Percentiles rank a stretch among this genome's conserved stretches.
These are phyloP conservation scores for Garrulus glandarius DNA, from an alignment of 2,797 vertebrate genomes.

Conservation along the genomic window DNA sequence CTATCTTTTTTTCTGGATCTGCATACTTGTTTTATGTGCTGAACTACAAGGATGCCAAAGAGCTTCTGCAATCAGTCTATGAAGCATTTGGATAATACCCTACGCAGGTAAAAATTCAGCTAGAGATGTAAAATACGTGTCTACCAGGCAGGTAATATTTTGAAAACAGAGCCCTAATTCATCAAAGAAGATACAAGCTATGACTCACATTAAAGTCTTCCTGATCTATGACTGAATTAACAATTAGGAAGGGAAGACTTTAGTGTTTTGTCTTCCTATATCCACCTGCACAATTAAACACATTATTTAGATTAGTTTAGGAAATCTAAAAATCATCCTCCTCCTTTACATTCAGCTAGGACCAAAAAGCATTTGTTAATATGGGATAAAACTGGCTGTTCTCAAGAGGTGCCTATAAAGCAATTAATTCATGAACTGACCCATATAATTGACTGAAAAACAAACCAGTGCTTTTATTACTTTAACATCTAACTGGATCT, in stretches of 20 bases:
- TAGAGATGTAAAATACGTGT: background rate
- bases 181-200: conserved; percentile 61
- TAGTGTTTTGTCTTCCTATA: conserved; percentile 31
- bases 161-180: conserved; percentile 45
- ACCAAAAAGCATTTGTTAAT: background rate
- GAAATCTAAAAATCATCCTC: conserved; percentile 22
- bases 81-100: background rate
- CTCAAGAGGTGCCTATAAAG: background rate
- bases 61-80: background rate
- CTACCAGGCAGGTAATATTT: background rate
- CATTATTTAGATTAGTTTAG: background rate
- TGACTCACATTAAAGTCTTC: conserved; percentile 43
- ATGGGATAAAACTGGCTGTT: background rate
- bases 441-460: background rate
- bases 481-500: background rate
- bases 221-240: conserved; percentile 59
- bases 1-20: background rate
- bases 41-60: background rate
- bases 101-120: background rate
- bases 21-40: background rate
- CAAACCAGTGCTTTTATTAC: background rate
- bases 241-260: conserved; percentile 53
- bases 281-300: conserved; percentile 52
- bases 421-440: background rate
- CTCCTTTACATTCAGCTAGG: background rate